A percentile compares a stretch with the other conserved stretches of the same genome.
Conservation (phyloP, 2,113 vertebrate species). For the Sinocyclocheilus anshuiensis region DNA sequence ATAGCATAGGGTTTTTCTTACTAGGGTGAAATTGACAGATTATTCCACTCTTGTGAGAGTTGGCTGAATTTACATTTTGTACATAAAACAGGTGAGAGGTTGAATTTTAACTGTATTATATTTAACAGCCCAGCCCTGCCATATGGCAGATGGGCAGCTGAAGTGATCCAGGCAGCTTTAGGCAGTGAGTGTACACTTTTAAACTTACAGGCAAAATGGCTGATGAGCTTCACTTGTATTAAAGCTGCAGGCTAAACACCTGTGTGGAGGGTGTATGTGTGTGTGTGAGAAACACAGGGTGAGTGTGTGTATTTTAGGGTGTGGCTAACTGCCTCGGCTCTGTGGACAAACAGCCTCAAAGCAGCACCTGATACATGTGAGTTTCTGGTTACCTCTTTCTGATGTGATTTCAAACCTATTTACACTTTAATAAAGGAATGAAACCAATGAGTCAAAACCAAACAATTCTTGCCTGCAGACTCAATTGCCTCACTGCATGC, state of each 20-base stretch:
- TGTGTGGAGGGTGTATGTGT: slow-evolving; percentile 49
- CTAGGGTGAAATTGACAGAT: neutral
- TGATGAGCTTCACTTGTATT: slow-evolving; percentile 57
- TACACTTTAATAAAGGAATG: slow-evolving; percentile 43
- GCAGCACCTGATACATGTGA: slow-evolving; percentile 51
- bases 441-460: slow-evolving; percentile 53
- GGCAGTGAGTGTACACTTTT: slow-evolving; percentile 39
- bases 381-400: slow-evolving; percentile 42
- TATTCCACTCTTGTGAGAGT: neutral
- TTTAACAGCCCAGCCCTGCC: slow-evolving; percentile 35
- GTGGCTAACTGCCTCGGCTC: slow-evolving; percentile 31
- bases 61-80: neutral
- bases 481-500: slow-evolving; percentile 28
- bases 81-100: slow-evolving; percentile 25
- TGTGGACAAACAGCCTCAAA: slow-evolving; percentile 42
- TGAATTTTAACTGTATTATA: slow-evolving; percentile 22
- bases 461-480: slow-evolving; percentile 41
- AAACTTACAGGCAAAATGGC: slow-evolving; percentile 43
- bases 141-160: slow-evolving; percentile 45
- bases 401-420: slow-evolving; percentile 43
- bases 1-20: too few relatives aligned
- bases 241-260: slow-evolving; percentile 61
- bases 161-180: slow-evolving; percentile 34
- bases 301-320: slow-evolving; percentile 18
- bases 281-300: slow-evolving; percentile 30